Evolutionary conservation across 2,113 vertebrate genomes (phyloP), one percentile per base, ranked within the genome.

Genomic region (Lonchura striata): DNA sequence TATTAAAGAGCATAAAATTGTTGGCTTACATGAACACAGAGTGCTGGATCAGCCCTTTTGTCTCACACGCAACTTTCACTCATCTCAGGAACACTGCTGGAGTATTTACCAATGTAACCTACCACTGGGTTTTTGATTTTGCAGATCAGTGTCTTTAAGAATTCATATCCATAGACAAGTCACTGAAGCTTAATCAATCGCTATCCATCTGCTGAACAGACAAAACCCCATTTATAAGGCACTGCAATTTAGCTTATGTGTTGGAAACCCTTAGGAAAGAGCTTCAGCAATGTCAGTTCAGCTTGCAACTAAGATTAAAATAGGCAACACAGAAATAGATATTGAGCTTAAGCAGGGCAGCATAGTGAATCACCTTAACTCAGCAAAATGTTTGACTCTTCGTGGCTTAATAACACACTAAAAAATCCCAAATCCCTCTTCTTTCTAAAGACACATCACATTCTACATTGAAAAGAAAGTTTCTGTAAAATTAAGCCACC

Each of bases 141-240:
- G 54, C 18, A 75, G 56, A 94, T 94, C 86, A 81, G 64, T 92
- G 72, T 92, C 93, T 92, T 83, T 92, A 92, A 83, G 89, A 86
- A 91, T 83, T 96, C 89, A 86, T 86, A 83, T 91, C 89, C 68
- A n/a, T 18, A 33, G 83, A 81, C 68, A 92, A 89, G 84, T 71
- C 42, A 59, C 64, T 95, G 95, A 94, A 94, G 83, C 59, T 92
- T 92, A 92, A 92, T 95, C 93, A 78, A 84, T 95, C 0, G 5
- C 74, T 68, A 9, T 81, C 39, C 44, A 47, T 50, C 77, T 89
- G 77, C 84, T 95, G 93, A 94, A 42, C 33, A 82, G 69, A 71
- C 44, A 89, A 80, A 92, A 82, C 28, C 42, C 15, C 49, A 12
- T 70, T 88, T 86, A 74, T 33, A 47, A 70, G 77, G 72, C 75